These are phyloP conservation scores for Lathamus discolor DNA, from an alignment of 2,113 vertebrate species.

Conservation along the genomic window DNA sequence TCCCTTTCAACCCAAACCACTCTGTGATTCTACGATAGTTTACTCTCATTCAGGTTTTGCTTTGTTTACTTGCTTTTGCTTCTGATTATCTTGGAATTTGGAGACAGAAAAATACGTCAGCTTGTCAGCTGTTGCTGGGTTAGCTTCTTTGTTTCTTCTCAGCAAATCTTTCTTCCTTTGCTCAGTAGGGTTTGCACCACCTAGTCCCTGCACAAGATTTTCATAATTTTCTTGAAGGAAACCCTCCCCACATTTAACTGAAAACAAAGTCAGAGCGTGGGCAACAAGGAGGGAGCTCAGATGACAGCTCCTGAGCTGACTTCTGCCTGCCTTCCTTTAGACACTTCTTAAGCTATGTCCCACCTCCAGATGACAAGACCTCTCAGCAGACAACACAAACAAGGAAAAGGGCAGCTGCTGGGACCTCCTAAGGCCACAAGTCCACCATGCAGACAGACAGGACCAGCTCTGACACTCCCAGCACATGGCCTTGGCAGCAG, in stretches of 20 bases:
- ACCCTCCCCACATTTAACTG: not conserved
- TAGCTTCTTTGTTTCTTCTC: not conserved
- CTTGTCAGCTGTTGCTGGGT: not conserved
- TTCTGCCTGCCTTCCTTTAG: not conserved
- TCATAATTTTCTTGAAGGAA: not conserved
- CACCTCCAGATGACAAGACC: not conserved
- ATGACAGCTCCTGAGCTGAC: not conserved
- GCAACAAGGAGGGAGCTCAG: not conserved
- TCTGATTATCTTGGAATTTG: not conserved
- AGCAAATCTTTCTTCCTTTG: not conserved
- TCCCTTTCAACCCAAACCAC: not conserved
- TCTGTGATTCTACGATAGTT: not conserved
- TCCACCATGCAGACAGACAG: not conserved
- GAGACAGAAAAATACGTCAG: not conserved
- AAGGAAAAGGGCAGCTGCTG: not conserved
- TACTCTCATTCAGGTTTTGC: not conserved
- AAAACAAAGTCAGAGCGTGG: not conserved
- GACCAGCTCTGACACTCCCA: not conserved
- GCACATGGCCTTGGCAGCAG: not conserved
- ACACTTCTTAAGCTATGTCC: not conserved
- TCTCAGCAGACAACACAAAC: not conserved
- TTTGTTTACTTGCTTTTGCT: not conserved
- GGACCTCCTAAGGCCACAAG: not conserved
- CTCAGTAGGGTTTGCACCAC: not conserved
- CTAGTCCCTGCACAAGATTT: not conserved